Evolutionary conservation across 2,888 invertebrate species (phyloP).

Genomic region (Reticulitermes lucifugus): DNA sequence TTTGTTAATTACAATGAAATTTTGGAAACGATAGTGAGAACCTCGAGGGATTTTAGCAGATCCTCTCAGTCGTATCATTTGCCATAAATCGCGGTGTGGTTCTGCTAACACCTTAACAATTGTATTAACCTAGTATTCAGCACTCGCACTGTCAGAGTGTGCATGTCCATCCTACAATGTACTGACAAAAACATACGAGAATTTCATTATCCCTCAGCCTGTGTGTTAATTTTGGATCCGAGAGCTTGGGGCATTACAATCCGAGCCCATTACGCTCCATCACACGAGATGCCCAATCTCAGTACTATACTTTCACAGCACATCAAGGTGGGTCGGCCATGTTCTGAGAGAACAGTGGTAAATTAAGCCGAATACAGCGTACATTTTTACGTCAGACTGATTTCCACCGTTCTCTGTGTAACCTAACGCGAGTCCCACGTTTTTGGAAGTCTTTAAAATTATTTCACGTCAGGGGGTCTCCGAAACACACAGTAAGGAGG

Average conservation of each 20-base stretch:
- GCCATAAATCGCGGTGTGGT: neutral
- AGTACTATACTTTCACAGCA: neutral
- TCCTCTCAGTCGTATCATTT: neutral
- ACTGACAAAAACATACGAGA: neutral
- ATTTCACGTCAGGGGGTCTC: too few species aligned
- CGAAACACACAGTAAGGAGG: too few species aligned
- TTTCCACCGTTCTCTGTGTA: too few species aligned
- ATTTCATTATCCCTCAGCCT: neutral
- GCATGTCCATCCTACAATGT: too few species aligned
- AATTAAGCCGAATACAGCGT: too few species aligned
- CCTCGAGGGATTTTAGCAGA: neutral
- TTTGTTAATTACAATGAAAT: conserved; percentile 1
- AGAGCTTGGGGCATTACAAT: neutral
- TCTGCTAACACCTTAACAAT: conserved; percentile 11
- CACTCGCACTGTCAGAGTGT: neutral
- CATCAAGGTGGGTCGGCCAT: neutral
- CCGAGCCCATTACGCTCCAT: neutral
- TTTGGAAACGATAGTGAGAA: conserved; percentile 2
- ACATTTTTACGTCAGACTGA: too few species aligned
- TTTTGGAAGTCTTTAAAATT: too few species aligned
- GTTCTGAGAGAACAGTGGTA: neutral
- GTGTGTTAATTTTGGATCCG: neutral
- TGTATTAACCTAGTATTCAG: neutral
- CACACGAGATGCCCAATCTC: neutral
- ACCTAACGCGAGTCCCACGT: too few species aligned